Evolutionary conservation across 2,797 vertebrate species (phyloP).

Genomic region (Pseudochirops corinnae): DNA sequence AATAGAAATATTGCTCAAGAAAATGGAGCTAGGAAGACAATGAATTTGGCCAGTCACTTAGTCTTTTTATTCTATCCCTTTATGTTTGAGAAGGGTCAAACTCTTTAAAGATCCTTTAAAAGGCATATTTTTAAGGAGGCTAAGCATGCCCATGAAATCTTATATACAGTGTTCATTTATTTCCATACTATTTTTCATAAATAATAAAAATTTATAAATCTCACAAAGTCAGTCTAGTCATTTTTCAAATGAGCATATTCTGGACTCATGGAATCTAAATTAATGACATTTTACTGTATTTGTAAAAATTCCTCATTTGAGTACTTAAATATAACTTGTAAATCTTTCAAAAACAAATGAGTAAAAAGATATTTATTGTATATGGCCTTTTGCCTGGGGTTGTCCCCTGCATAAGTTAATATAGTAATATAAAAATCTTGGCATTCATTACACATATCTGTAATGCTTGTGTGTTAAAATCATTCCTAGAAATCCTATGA

Average conservation of each 20-base stretch:
- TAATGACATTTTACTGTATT: background rate
- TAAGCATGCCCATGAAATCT: background rate
- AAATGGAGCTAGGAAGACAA: background rate
- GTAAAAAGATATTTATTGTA: background rate
- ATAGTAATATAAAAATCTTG: background rate
- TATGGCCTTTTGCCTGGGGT: background rate
- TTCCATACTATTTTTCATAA: background rate
- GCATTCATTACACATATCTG: background rate
- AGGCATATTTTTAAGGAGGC: background rate
- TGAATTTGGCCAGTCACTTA: background rate
- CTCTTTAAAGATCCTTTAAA: background rate
- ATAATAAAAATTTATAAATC: background rate
- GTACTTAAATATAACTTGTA: background rate
- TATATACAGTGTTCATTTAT: background rate
- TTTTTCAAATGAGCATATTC: background rate
- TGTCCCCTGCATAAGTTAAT: background rate
- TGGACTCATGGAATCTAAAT: background rate
- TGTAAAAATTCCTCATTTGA: background rate
- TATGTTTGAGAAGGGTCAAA: background rate
- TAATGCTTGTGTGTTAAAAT: background rate
- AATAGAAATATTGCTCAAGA: background rate
- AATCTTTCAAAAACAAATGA: background rate
- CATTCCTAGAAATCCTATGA: background rate
- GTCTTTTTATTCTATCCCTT: background rate
- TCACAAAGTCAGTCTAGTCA: background rate